Conservation (phyloP, 2,113 vertebrate genomes). For the Gnathonemus echidnorhynchus region DNA sequence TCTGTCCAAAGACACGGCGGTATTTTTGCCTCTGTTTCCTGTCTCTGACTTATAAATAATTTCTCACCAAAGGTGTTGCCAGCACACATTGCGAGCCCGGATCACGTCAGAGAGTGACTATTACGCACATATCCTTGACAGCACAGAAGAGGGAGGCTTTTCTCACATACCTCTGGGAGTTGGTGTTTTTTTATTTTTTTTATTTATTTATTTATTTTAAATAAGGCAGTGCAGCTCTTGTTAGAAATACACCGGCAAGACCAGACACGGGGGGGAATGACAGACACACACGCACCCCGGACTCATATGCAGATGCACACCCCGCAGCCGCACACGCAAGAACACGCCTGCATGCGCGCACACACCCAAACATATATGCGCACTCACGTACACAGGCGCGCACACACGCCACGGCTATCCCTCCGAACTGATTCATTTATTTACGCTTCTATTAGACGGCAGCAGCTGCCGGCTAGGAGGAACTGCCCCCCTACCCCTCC, state of each 20-base stretch:
- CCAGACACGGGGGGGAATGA: constrained; percentile 27
- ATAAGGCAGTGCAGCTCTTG: constrained; percentile 39
- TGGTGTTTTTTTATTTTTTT: constrained; percentile 34
- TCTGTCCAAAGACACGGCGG: constrained; percentile 14
- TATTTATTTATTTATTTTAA: constrained; percentile 35
- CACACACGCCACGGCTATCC: constrained; percentile 20
- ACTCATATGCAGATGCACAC: not conserved
- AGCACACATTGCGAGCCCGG: constrained; percentile 52
- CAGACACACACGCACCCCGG: not conserved
- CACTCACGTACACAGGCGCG: constrained; percentile 12
- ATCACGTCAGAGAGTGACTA: constrained; percentile 45
- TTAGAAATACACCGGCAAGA: constrained; percentile 44
- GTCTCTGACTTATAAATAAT: constrained; percentile 66
- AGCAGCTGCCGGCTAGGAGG: constrained; percentile 42
- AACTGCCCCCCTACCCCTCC: constrained; percentile 22
- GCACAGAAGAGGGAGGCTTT: constrained; percentile 47
- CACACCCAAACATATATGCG: not conserved
- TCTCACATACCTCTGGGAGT: constrained; percentile 50
- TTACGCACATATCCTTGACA: constrained; percentile 51
- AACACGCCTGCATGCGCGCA: constrained; percentile 20
- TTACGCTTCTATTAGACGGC: constrained; percentile 38
- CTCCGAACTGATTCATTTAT: constrained; percentile 31
- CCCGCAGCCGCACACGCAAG: not conserved
- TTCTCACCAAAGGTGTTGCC: constrained; percentile 62
- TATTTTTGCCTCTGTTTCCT: constrained; percentile 49